A percentile compares a stretch with the other conserved stretches of the same genome.
phyloP scores from a whole-genome alignment of 2,888 invertebrate genomes.

The Philaethria dido region DNA sequence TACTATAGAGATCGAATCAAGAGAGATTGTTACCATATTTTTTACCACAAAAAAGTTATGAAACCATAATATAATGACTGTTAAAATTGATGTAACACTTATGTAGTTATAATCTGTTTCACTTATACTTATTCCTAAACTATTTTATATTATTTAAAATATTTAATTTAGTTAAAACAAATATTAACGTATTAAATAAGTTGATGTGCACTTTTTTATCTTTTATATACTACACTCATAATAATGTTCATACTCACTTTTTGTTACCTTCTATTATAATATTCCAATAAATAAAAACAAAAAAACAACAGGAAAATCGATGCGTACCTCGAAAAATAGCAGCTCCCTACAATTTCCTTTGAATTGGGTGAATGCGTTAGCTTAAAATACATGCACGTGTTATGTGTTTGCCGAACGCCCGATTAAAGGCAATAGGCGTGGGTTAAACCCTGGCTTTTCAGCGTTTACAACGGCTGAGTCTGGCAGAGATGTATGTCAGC shows the following conservation, averaged over 20 bases:
- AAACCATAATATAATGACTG: no score
- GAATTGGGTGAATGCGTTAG: constrained; percentile 27
- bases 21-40: no score
- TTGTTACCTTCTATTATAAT: background rate
- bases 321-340: background rate
- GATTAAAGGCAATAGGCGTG: constrained; percentile 36
- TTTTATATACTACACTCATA: no score
- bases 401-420: constrained; percentile 31
- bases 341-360: constrained; percentile 1
- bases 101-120: no score
- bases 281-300: background rate
- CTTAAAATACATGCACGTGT: constrained; percentile 25
- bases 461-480: constrained; percentile 38
- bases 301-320: background rate
- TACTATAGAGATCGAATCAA: no score
- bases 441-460: constrained; percentile 37
- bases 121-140: no score
- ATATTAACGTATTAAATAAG: no score
- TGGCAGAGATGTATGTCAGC: constrained; percentile 40
- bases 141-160: no score
- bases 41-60: no score
- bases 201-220: no score
- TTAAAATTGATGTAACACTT: no score
- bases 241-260: background rate
- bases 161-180: no score